phyloP scores from a whole-genome alignment of 2,113 vertebrate genomes.

The Pteruthius melanotis region DNA sequence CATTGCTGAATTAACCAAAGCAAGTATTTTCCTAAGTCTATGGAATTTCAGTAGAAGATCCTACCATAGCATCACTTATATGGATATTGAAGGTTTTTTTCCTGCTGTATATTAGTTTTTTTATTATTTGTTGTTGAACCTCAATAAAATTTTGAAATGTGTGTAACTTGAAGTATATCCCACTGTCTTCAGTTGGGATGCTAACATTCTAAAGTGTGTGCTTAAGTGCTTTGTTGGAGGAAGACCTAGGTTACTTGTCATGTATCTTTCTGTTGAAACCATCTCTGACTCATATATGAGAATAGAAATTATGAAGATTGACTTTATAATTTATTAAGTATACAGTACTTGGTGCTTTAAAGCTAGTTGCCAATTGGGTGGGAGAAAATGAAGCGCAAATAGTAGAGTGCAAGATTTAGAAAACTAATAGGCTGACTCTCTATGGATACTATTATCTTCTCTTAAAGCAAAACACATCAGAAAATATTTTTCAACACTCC shows the following conservation, averaged over 20 bases:
- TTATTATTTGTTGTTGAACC: neutral
- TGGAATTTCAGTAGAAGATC: neutral
- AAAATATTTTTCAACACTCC: neutral
- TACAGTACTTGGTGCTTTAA: neutral
- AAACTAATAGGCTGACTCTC: neutral
- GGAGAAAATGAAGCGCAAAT: neutral
- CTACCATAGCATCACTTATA: neutral
- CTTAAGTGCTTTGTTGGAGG: slow-evolving; percentile 22
- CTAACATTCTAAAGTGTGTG: neutral
- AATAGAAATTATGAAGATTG: neutral
- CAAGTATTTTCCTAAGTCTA: neutral
- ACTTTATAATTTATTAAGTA: neutral
- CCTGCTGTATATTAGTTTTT: neutral
- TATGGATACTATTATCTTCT: neutral
- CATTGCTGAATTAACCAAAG: neutral
- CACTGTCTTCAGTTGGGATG: neutral
- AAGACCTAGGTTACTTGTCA: neutral
- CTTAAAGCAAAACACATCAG: neutral
- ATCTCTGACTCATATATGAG: neutral
- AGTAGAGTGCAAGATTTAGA: neutral
- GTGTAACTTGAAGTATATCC: neutral
- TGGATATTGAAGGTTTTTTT: neutral
- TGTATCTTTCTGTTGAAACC: neutral
- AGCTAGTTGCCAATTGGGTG: neutral
- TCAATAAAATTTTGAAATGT: neutral